These are phyloP conservation scores for Apis cerana DNA, from an alignment of 1,140 invertebrate genomes.

Conservation along the genomic window DNA sequence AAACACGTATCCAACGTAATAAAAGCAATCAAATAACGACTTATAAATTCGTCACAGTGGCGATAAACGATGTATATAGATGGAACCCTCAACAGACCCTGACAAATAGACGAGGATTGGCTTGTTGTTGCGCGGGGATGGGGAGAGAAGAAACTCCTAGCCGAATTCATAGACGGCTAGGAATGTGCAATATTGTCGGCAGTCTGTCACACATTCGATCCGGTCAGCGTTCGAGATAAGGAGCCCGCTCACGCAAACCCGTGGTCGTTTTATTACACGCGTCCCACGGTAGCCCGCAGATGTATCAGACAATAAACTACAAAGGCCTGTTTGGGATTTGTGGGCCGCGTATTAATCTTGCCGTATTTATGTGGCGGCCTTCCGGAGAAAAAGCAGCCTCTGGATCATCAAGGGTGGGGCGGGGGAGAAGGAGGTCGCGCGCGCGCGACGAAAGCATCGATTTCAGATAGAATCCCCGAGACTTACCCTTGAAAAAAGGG, in stretches of 20 bases:
- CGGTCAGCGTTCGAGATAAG: slow-evolving; percentile 48
- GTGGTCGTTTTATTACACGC: slow-evolving; percentile 63
- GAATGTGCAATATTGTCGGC: slow-evolving; percentile 73
- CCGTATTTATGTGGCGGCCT: slow-evolving; percentile 67
- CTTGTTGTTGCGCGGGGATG: too few species aligned
- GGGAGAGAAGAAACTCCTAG: slow-evolving; percentile 47
- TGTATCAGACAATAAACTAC: slow-evolving; percentile 70
- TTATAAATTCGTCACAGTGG: slow-evolving; percentile 50
- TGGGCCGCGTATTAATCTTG: slow-evolving; percentile 76
- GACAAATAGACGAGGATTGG: slow-evolving; percentile 38
- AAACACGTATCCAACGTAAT: slow-evolving; percentile 22
- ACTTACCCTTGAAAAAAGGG: not conserved
- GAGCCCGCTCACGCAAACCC: slow-evolving; percentile 8
- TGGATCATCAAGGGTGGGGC: not conserved
- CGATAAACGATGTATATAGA: slow-evolving; percentile 40
- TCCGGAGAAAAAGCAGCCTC: slow-evolving; percentile 39
- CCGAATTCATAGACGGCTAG: slow-evolving; percentile 70
- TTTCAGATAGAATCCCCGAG: slow-evolving; percentile 43
- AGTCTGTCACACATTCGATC: slow-evolving; percentile 74
- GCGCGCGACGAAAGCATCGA: slow-evolving; percentile 53
- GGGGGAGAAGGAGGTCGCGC: not conserved
- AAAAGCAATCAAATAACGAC: slow-evolving; percentile 7
- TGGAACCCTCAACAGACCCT: slow-evolving; percentile 42
- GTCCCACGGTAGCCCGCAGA: slow-evolving; percentile 48
- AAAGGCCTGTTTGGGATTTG: slow-evolving; percentile 71